A percentile compares a stretch with the other conserved stretches of the same genome.
Evolutionary conservation across 2,888 invertebrate genomes (phyloP).

Genomic region (Aleiodes testaceus): DNA sequence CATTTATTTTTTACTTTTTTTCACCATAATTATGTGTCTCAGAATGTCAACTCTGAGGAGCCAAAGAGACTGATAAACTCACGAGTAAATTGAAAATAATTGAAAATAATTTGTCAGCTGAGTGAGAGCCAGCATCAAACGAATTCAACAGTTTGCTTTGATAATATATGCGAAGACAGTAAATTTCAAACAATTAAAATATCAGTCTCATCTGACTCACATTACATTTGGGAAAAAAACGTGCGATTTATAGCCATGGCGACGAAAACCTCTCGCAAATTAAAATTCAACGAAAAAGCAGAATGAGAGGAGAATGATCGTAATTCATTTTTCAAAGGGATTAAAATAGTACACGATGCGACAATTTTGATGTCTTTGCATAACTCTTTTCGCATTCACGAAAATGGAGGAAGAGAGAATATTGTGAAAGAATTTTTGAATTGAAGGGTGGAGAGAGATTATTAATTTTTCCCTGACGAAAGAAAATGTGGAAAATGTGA

Average conservation of each 20-base stretch:
- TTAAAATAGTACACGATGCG: conserved; percentile 52
- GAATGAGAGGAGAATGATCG: conserved; percentile 44
- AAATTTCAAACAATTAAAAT: conserved; percentile 65
- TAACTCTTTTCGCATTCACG: conserved; percentile 9
- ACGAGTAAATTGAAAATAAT: conserved; percentile 4
- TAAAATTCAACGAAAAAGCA: conserved; percentile 43
- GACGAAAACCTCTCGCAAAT: conserved; percentile 52
- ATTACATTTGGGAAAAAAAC: conserved; percentile 34
- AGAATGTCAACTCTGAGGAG: neutral
- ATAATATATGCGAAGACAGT: conserved; percentile 47
- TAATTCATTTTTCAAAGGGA: conserved; percentile 65
- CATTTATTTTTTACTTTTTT: no score
- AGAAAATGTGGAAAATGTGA: neutral
- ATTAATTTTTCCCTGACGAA: neutral
- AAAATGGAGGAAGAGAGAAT: no score
- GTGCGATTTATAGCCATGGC: conserved; percentile 51
- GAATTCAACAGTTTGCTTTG: conserved; percentile 49
- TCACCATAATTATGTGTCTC: neutral
- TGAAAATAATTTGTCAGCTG: neutral
- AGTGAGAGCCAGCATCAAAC: conserved; percentile 28
- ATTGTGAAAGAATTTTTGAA: neutral
- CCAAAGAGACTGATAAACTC: neutral
- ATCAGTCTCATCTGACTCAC: conserved; percentile 48
- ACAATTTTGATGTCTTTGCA: conserved; percentile 28
- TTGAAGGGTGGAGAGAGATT: neutral